Percentiles rank a stretch among this genome's conserved stretches.
These are phyloP conservation scores for Nyctalus aviator DNA, from an alignment of 2,797 vertebrate genomes.

Conservation along the genomic window DNA sequence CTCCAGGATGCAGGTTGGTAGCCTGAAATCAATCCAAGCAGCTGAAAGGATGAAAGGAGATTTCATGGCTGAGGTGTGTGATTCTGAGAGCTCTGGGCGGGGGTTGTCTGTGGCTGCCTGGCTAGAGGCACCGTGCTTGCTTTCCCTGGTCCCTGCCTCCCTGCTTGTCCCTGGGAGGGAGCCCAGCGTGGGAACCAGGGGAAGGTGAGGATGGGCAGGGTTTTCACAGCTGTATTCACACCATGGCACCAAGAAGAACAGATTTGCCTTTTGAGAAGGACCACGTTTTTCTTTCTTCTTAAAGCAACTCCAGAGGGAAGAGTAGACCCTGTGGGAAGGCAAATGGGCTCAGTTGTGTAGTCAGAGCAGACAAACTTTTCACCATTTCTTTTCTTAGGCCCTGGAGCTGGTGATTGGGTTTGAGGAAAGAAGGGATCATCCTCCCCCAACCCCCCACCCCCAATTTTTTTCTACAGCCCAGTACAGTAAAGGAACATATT, in stretches of 20 bases:
- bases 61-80: slow-evolving; percentile 82
- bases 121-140: slow-evolving; percentile 69
- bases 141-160: slow-evolving; percentile 58
- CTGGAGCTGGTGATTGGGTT: slow-evolving; percentile 26
- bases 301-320: not conserved
- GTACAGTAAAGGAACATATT: not conserved
- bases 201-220: not conserved
- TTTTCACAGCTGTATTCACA: not conserved
- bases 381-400: not conserved
- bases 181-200: slow-evolving; percentile 23
- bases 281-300: slow-evolving; percentile 10
- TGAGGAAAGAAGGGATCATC: not conserved
- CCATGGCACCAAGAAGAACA: not conserved
- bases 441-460: not conserved
- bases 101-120: slow-evolving; percentile 74
- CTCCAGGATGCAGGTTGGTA: slow-evolving; percentile 68
- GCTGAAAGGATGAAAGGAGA: slow-evolving; percentile 77
- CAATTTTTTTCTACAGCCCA: slow-evolving; percentile 16
- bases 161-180: slow-evolving; percentile 40
- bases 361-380: not conserved
- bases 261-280: slow-evolving; percentile 42
- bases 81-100: slow-evolving; percentile 68
- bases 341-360: not conserved
- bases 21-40: slow-evolving; percentile 78
- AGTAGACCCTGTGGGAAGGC: not conserved